These are phyloP conservation scores for Ennomos fuscantarius DNA, from an alignment of 2,888 invertebrate species.

Conservation along the genomic window DNA sequence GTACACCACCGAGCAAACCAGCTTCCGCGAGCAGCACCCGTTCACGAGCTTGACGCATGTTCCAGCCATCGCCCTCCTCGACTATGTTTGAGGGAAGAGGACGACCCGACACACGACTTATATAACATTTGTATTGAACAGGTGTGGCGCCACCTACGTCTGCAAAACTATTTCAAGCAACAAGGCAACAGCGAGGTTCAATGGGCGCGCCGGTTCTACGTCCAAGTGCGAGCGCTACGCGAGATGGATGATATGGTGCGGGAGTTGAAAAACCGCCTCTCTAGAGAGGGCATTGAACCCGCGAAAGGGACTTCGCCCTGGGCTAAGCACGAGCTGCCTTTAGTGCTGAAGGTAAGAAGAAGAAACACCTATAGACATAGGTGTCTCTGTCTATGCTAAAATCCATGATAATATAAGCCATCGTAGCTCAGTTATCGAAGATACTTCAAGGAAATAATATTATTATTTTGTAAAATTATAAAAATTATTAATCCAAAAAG, in stretches of 20 bases:
- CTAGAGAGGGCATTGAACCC: slow-evolving; percentile 85
- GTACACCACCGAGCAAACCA: no score
- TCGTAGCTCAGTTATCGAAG: no score
- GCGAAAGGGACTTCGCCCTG: slow-evolving; percentile 68
- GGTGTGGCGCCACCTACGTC: slow-evolving; percentile 88
- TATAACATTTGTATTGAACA: slow-evolving; percentile 50
- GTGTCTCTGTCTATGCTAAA: not conserved
- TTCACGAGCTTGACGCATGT: no score
- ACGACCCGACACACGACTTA: no score
- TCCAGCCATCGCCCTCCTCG: no score
- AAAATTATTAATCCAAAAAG: no score
- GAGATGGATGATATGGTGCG: slow-evolving; percentile 90
- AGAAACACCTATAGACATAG: no score
- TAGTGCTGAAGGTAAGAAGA: slow-evolving; percentile 68
- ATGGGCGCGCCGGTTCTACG: slow-evolving; percentile 89
- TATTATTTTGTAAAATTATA: no score
- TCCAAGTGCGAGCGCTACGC: slow-evolving; percentile 89
- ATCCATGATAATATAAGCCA: no score
- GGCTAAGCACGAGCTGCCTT: slow-evolving; percentile 60
- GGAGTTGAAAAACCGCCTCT: slow-evolving; percentile 88
- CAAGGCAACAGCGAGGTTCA: slow-evolving; percentile 72
- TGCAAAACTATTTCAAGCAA: slow-evolving; percentile 83
- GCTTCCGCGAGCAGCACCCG: no score
- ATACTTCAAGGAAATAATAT: no score
- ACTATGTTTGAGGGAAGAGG: no score